phyloP scores from a whole-genome alignment of 2,113 vertebrate species.

The Hippocampus mohnikei region DNA sequence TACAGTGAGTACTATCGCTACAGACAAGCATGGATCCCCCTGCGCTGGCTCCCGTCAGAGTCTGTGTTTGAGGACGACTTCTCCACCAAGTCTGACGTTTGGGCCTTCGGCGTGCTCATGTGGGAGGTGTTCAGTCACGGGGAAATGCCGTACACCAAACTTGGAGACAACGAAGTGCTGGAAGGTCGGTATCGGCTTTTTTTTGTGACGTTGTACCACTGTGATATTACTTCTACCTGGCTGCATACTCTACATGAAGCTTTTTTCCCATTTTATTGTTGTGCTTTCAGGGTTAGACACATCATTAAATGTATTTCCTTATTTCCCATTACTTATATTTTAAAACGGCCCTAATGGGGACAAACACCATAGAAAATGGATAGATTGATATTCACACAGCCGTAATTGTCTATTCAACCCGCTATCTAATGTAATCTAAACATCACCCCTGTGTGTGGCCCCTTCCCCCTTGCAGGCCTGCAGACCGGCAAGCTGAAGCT shows the following conservation, averaged over 20 bases:
- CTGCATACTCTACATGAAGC: too few species aligned
- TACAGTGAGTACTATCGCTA: constrained; percentile 93
- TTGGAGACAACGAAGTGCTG: constrained; percentile 86
- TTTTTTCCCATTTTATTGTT: too few species aligned
- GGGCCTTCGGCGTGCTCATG: constrained; percentile 96
- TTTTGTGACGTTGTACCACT: neutral
- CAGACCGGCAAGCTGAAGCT: constrained; percentile 83
- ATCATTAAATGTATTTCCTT: neutral
- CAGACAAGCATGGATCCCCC: constrained; percentile 90
- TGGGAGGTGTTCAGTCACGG: constrained; percentile 95
- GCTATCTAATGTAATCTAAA: neutral
- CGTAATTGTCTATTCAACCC: too few species aligned
- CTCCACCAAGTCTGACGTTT: constrained; percentile 93
- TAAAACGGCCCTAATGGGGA: too few species aligned
- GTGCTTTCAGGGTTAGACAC: neutral
- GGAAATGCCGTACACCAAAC: constrained; percentile 83
- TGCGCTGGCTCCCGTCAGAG: constrained; percentile 94
- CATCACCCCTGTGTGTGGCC: neutral
- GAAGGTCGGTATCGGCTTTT: constrained; percentile 76
- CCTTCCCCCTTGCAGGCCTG: constrained; percentile 70
- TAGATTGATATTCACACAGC: too few species aligned
- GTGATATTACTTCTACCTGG: neutral
- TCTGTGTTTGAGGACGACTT: constrained; percentile 91
- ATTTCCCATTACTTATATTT: neutral
- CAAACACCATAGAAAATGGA: too few species aligned